A percentile compares a stretch with the other conserved stretches of the same genome.
phyloP scores from a whole-genome alignment of 2,797 vertebrate species.

The Tinamus major region DNA sequence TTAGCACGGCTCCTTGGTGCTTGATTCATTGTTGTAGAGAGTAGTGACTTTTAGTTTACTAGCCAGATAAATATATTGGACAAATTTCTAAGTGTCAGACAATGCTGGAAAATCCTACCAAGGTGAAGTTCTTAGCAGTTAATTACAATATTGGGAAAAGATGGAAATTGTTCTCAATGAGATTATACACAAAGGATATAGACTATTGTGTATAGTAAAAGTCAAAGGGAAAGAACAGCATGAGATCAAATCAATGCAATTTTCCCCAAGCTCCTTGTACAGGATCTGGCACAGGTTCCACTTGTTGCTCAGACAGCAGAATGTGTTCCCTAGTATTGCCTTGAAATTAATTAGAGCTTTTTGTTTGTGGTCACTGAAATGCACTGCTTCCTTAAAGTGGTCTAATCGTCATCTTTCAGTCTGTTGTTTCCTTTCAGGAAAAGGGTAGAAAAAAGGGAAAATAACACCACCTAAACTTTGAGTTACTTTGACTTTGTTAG shows the following conservation, averaged over 20 bases:
- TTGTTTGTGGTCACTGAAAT: constrained; percentile 10
- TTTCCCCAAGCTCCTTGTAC: neutral
- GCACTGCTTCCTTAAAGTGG: neutral
- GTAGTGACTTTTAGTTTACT: neutral
- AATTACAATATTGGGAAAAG: neutral
- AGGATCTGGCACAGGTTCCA: neutral
- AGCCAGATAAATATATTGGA: neutral
- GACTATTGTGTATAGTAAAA: neutral
- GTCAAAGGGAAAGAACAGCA: neutral
- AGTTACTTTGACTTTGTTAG: neutral
- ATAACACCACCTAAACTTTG: neutral
- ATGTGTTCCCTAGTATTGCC: neutral
- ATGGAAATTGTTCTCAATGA: neutral
- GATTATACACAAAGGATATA: neutral
- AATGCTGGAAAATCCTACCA: neutral
- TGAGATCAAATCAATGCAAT: neutral
- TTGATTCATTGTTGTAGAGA: neutral
- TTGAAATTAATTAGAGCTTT: constrained; percentile 40
- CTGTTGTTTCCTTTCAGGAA: neutral
- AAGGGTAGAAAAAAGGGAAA: neutral
- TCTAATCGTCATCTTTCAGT: neutral
- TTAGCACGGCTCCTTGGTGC: neutral
- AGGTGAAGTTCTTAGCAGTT: neutral
- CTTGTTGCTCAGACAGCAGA: neutral
- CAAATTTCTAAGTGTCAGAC: neutral